Base-by-base conservation (phyloP, 2,888 invertebrate genomes). In the Dichetophora obliterata region DNA sequence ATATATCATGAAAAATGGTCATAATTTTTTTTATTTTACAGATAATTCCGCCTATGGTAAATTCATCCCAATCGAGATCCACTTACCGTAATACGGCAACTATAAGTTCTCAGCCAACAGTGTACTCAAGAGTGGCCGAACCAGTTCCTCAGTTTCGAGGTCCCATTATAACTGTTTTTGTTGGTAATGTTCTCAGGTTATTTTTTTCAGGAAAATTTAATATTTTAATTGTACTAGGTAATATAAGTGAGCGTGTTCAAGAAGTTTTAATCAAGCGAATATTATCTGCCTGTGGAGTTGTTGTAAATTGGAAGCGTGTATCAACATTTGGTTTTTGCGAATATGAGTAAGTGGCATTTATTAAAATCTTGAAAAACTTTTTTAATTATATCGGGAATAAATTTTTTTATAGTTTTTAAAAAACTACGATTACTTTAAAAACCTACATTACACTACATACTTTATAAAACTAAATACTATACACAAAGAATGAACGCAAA, bases 241-340 rank as follows among this genome's bases (percentile, higher is more conserved):
- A 98, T 89, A 98, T 99, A 77, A 95, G 97, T 85, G 96, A 98
- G 83, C 93, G 95, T 83, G 98, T 97, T 57, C 97, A 98, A 0
- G 99, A 99, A 90, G 93, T 95, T 11, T 96, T 99, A 95, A 94
- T 99, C 54, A 93, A 98, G 82, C 95, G 96, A 83, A 94, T 99
- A 86, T 91, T 99, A 73, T 93, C 94, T 86, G 94, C 97, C 75
- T 99, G 98, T 91, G 99, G 99, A 4, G 94, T 95, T 79, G 97
- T 99, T 70, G 91, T 96, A 16, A 96, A 95, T 84, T 99, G 99
- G 99, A 99, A 99, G 90, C 92, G 99, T 78, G 98, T 99, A 22
- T 96, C 97, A 88, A 97, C 96, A 1, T 99, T 99, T 90, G 99
- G 99, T 11, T 99, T 99, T 91, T 98, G 98, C 91, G 99, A 99